These are phyloP conservation scores for Chiridota heheva DNA, from an alignment of 35 echinoderm and acorn worm genomes.

Conservation along the genomic window DNA sequence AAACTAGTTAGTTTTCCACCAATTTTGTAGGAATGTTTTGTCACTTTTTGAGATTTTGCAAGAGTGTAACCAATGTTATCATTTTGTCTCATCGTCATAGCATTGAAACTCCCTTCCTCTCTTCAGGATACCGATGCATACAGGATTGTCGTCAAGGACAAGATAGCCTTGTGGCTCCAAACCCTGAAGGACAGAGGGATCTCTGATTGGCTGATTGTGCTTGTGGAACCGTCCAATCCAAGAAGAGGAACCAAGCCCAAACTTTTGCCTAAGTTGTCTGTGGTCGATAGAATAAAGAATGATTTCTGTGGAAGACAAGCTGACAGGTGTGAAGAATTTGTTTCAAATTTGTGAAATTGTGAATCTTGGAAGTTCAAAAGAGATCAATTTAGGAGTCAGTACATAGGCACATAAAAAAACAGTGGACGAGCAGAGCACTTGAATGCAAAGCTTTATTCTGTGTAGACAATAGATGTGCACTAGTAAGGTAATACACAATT, in stretches of 20 bases:
- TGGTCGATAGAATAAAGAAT: constrained; percentile 90
- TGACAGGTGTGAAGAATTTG: constrained; percentile 84
- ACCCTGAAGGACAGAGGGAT: constrained; percentile 72
- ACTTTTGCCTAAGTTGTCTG: constrained; percentile 78
- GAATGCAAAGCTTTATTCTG: too few relatives aligned
- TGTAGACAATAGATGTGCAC: too few relatives aligned
- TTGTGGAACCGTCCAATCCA: constrained; percentile 90
- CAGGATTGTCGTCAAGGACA: constrained; percentile 87
- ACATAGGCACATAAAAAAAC: too few relatives aligned
- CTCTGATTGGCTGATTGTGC: constrained; percentile 93
- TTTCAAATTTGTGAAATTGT: too few relatives aligned
- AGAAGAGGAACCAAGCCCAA: constrained; percentile 86
- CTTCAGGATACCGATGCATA: constrained; percentile 94
- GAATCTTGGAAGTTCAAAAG: too few relatives aligned
- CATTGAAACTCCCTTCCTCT: background rate
- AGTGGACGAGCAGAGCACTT: too few relatives aligned
- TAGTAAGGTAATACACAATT: too few relatives aligned
- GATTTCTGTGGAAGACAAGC: constrained; percentile 93
- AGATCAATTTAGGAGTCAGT: too few relatives aligned
- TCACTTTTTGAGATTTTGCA: too few relatives aligned
- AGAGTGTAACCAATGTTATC: background rate
- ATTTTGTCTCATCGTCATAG: background rate
- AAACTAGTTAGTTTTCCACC: too few relatives aligned
- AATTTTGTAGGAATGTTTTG: too few relatives aligned
- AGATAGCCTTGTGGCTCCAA: constrained; percentile 87